Base-by-base conservation (phyloP, 2,888 invertebrate species). In the Blastobasis lacticolella region DNA sequence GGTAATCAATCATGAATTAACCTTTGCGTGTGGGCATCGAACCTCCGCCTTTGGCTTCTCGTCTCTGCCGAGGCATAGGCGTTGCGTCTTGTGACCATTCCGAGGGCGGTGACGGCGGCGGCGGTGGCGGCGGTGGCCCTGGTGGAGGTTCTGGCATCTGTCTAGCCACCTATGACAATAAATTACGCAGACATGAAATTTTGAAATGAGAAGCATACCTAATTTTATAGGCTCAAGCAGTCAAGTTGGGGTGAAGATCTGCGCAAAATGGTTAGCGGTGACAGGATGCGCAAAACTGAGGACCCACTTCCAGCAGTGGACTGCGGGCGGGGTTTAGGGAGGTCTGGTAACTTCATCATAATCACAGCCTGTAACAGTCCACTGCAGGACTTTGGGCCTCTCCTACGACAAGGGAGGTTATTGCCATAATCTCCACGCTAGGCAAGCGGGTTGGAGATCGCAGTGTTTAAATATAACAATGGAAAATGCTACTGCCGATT, bases 11-110 rank as follows among this genome's bases (percentile, higher is more conserved):
- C 23, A 23, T 23, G 3, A 40, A 5, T 71, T 73, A 84, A 52
- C 85, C 85, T 68, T 82, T 84, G 60, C 81, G 69, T 8, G 82
- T 82, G 0, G 84, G 84, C 73, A 84, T 80, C 6, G 80, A 75
- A 37, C 83, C 84, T n/a, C 81, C 82, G 5, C 84, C 84, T 64
- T 81, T 84, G 6, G 82, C 80, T 63, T 79, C 81, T 62, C 84
- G 71, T 54, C 64, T 75, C 46, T 61, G 60, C 2, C 77, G 72
- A 40, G 53, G 51, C 37, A 50, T 52, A 36, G 52, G 41, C 46
- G 53, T 10, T 51, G 23, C 23, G 23, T 23, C 23, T 4, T 55
- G 54, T 38, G 60, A 59, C 56, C 63, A 66, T 6, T 56, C 54
- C 38, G 67, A 66, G 5, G 66, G 61, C 7, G 66, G 57, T 5